A percentile compares a stretch with the other conserved stretches of the same genome.
These are phyloP conservation scores for Lamellibrachia satsuma DNA, from an alignment of 2,888 invertebrate species.

Conservation along the genomic window DNA sequence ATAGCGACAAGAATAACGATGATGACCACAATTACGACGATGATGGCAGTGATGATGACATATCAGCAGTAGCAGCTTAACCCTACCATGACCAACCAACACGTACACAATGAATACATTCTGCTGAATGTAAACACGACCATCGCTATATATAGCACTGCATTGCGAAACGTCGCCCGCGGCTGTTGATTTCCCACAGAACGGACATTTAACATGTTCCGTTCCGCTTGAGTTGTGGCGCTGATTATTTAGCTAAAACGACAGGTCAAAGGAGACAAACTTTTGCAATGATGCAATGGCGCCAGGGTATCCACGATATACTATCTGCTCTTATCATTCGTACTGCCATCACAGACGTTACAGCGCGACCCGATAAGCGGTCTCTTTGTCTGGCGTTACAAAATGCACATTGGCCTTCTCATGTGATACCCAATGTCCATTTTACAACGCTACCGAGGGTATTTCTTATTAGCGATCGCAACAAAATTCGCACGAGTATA, in stretches of 20 bases:
- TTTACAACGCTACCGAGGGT: background rate
- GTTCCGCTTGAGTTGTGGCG: background rate
- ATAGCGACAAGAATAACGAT: background rate
- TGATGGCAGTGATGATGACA: background rate
- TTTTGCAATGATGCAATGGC: background rate
- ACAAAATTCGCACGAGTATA: too few relatives aligned
- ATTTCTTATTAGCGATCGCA: background rate
- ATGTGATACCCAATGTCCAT: background rate
- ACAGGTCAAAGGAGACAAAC: background rate
- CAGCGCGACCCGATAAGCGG: background rate
- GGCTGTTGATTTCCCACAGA: background rate
- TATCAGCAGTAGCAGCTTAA: background rate
- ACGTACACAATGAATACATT: background rate
- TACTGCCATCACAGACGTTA: background rate
- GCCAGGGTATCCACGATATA: background rate
- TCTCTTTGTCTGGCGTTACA: background rate
- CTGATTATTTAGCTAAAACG: background rate
- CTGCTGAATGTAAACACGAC: conserved; percentile 1
- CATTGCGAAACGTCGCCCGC: background rate
- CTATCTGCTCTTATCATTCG: background rate
- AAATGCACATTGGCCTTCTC: background rate
- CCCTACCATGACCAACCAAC: background rate
- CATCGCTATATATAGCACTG: background rate
- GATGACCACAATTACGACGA: background rate
- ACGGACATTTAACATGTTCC: background rate